These are phyloP conservation scores for Microplitis manilae DNA, from an alignment of 2,888 invertebrate species.

Conservation along the genomic window DNA sequence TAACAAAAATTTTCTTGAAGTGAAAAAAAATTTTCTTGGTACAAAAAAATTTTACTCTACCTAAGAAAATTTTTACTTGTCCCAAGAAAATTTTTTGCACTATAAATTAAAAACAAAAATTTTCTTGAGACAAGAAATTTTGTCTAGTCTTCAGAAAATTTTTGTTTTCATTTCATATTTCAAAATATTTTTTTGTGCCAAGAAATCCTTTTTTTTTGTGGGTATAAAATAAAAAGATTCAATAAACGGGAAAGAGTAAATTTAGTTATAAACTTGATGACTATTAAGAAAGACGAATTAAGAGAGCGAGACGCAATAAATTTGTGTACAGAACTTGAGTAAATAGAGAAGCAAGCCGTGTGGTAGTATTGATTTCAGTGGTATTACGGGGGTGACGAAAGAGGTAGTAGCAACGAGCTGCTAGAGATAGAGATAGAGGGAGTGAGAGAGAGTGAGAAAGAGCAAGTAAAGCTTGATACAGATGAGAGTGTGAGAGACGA, in stretches of 20 bases:
- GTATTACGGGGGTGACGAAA: slow-evolving; percentile 53
- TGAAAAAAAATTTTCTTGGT: no score
- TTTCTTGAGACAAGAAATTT: no score
- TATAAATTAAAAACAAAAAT: no score
- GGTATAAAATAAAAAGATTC: neutral
- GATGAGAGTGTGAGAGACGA: neutral
- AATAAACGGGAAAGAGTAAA: no score
- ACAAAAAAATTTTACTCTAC: no score
- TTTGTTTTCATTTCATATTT: no score
- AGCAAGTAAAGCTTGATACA: neutral
- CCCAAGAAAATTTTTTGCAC: no score
- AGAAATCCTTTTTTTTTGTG: no score
- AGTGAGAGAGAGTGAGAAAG: slow-evolving; percentile 14
- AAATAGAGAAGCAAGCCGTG: slow-evolving; percentile 57
- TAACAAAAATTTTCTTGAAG: no score
- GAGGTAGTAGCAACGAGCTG: slow-evolving; percentile 26
- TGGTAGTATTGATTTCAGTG: slow-evolving; percentile 66
- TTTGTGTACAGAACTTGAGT: slow-evolving; percentile 65
- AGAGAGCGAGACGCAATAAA: slow-evolving; percentile 59
- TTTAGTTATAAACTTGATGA: slow-evolving; percentile 14
- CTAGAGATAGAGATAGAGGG: slow-evolving; percentile 24
- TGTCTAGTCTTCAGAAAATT: neutral
- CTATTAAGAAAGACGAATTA: slow-evolving; percentile 44
- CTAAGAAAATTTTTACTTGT: no score
- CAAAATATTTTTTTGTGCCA: no score